Conservation (phyloP, 1,140 invertebrate species). For the Hyles euphorbiae region DNA sequence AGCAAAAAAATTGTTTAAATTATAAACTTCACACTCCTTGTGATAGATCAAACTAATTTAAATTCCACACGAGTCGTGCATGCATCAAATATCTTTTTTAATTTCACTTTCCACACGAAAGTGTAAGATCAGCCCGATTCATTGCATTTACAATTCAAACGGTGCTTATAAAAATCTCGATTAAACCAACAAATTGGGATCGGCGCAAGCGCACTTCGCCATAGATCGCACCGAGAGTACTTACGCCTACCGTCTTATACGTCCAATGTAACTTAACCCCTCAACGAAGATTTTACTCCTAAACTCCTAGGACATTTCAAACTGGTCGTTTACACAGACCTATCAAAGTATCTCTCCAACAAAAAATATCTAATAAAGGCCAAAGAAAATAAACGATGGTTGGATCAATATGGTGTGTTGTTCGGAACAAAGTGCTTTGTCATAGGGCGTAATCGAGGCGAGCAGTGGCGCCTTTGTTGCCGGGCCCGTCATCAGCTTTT, state of each 20-base stretch:
- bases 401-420: constrained; percentile 73
- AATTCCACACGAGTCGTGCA: too few species aligned
- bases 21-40: too few species aligned
- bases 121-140: constrained; percentile 25
- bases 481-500: constrained; percentile 60
- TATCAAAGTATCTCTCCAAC: constrained; percentile 25
- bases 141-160: constrained; percentile 50
- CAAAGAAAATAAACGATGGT: constrained; percentile 66
- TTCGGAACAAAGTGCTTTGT: constrained; percentile 67
- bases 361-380: constrained; percentile 70
- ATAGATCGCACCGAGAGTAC: constrained; percentile 62
- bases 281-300: not conserved
- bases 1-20: too few species aligned
- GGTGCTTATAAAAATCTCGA: constrained; percentile 62
- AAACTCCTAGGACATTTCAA: constrained; percentile 18
- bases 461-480: constrained; percentile 67
- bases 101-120: constrained; percentile 31
- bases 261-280: constrained; percentile 26
- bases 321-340: constrained; percentile 26
- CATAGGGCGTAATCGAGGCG: constrained; percentile 71
- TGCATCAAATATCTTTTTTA: constrained; percentile 12
- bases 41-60: too few species aligned
- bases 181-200: constrained; percentile 71
- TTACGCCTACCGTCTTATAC: constrained; percentile 30
- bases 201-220: constrained; percentile 51